phyloP scores from a whole-genome alignment of 1,140 invertebrate species.

The Wasmannia auropunctata region DNA sequence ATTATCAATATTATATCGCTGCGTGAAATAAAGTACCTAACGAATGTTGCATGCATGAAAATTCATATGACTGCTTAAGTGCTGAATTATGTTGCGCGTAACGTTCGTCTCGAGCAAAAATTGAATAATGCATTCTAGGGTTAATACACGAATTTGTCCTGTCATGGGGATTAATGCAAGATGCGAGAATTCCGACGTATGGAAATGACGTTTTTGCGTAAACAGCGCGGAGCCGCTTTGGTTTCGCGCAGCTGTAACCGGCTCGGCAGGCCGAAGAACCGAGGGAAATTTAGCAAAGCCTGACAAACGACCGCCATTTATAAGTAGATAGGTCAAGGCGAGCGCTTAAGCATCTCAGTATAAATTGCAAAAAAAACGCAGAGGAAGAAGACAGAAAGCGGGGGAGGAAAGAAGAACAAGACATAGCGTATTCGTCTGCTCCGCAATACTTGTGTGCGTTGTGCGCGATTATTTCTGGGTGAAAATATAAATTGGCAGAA shows the following conservation, averaged over 20 bases:
- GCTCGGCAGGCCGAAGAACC: neutral
- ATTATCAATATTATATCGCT: neutral
- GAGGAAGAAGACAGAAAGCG: neutral
- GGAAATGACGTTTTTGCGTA: slow-evolving; percentile 54
- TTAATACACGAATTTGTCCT: slow-evolving; percentile 29
- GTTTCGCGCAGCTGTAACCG: slow-evolving; percentile 32
- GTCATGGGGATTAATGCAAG: slow-evolving; percentile 60
- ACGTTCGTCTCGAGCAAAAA: slow-evolving; percentile 31
- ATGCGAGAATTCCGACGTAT: slow-evolving; percentile 33
- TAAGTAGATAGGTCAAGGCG: slow-evolving; percentile 71
- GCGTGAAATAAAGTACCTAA: neutral
- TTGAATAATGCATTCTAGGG: slow-evolving; percentile 27
- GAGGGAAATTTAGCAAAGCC: slow-evolving; percentile 52
- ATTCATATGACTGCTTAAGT: slow-evolving; percentile 32
- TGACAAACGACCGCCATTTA: slow-evolving; percentile 62
- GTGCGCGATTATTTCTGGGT: slow-evolving; percentile 36
- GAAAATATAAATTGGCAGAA: slow-evolving; percentile 59
- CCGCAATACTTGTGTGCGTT: slow-evolving; percentile 37
- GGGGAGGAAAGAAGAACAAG: neutral
- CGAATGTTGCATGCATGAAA: neutral
- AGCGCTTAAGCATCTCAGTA: slow-evolving; percentile 54
- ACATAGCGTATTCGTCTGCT: slow-evolving; percentile 33
- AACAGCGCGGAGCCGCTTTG: slow-evolving; percentile 20
- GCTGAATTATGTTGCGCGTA: slow-evolving; percentile 30
- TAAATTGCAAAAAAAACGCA: slow-evolving; percentile 56